Evolutionary conservation across 2,113 vertebrate genomes (phyloP), one percentile per base, ranked within the genome.

Genomic region (Syngnathus typhle): DNA sequence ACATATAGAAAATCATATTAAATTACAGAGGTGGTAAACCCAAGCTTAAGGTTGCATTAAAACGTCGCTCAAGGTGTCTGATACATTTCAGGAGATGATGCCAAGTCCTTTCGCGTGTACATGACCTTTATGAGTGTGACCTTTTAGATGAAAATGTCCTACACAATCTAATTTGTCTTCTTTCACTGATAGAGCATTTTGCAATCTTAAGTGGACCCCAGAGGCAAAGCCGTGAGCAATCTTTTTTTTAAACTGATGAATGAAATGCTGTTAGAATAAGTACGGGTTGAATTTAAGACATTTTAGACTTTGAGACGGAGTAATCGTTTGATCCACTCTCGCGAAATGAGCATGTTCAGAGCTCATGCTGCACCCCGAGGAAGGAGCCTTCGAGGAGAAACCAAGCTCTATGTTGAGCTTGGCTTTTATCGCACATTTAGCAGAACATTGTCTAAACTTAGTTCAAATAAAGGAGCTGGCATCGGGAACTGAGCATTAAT

Each of bases 341-440:
- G 7, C 21, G 38, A 16, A 21, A 36, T 62, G 15, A 21, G 27
- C 47, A 39, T 68, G 69, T 68, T 66, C 64, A 19, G 5, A 49
- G 64, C 21, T 68, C 32, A 39, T 38, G 23, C 38, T 21, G 46
- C 19, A 60, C 32, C 61, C 49, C 4, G 62, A 74, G 58, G 59
- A 52, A 21, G 32, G 56, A 55, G 36, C 32, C 49, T 43, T 47
- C 7, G 2, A 76, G 51, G 36, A 64, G 44, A 67, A 77, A 56
- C 44, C 43, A 6, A 43, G 55, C 49, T 21, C 51, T 32, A 52
- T 70, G 64, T 67, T 58, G 74, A 78, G 75, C 46, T 56, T 64
- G 64, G 56, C 75, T 82, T 79, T 85, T 69, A 70, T 77, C 69
- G 63, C 70, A 73, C 52, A 46, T 68, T 68, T 59, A 55, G 55